Base-by-base conservation (phyloP, 2,797 vertebrate genomes). In the Acrocephalus scirpaceus region DNA sequence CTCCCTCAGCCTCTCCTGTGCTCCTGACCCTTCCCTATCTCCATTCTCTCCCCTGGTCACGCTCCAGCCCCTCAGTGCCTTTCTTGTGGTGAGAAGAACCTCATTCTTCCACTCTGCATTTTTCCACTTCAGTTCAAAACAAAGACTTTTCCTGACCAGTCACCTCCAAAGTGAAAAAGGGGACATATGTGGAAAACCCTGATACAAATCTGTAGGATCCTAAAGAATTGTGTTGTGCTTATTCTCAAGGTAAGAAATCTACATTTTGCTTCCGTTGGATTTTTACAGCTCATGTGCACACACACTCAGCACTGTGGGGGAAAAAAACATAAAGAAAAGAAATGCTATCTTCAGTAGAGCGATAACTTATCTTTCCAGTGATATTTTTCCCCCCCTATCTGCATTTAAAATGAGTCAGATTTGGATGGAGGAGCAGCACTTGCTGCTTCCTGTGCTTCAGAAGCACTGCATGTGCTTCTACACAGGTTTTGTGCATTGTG, bases 391-490 rank as follows among this genome's bases (percentile, higher is more conserved):
- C 25, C 67, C 67, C 29, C 29, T 0, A 60, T 86, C 80, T 88
- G 74, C 94, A 94, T 89, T 84, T 92, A 66, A 95, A 90, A 88
- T 90, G 58, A 84, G 77, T 34, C 36, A 64, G 56, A 93, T 81
- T 56, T 86, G 76, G 85, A 69, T 74, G 90, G 29, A 93, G 44
- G 22, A 93, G 13, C 56, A 66, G 32, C 66, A 42, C 62, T 95
- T 73, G 74, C 89, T 91, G 72, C 57, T 92, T 67, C 69, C 13
- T 64, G 70, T 56, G 67, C 45, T 14, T 15, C 60, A 0, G 0
- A 47, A 56, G 27, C 3, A 0, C 36, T 22, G 26, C 16, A 6
- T n/a, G n/a, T 51, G 56, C 38, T 60, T 32, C 88, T 23, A 3
- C 38, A 19, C 47, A 38, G 62, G 56, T 69, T 92, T 77, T 88